Evolutionary conservation across 2,888 invertebrate species (phyloP).

Genomic region (Steinernema carpocapsae): DNA sequence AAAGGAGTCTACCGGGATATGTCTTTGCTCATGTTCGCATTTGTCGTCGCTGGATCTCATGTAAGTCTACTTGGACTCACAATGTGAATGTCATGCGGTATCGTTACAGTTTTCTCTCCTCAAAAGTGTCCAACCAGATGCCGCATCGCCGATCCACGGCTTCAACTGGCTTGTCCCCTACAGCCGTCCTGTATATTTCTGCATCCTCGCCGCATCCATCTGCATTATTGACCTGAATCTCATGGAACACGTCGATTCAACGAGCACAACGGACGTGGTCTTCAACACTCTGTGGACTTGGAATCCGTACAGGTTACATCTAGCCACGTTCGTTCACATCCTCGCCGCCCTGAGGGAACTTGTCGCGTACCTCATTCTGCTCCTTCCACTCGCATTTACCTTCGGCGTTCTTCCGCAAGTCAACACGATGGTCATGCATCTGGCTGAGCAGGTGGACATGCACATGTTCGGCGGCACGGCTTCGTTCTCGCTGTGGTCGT

Average conservation of each 20-base stretch:
- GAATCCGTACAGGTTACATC: conserved; percentile 35
- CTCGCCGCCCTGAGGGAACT: conserved; percentile 56
- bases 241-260: conserved; percentile 23
- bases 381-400: conserved; percentile 91
- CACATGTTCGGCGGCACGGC: conserved; percentile 79
- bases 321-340: conserved; percentile 36
- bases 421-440: conserved; percentile 80
- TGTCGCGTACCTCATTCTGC: conserved; percentile 77
- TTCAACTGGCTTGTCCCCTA: conserved; percentile 71
- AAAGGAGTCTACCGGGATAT: conserved; percentile 87
- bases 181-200: conserved; percentile 86
- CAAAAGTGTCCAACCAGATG: conserved; percentile 94
- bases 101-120: conserved; percentile 81
- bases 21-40: conserved; percentile 90
- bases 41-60: conserved; percentile 96
- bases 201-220: conserved; percentile 76
- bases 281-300: conserved; percentile 29
- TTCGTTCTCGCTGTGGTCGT: conserved; percentile 71
- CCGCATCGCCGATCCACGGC: conserved; percentile 91
- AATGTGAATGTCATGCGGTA: conserved; percentile 88
- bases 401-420: conserved; percentile 93
- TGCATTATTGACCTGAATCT: conserved; percentile 69
- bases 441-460: conserved; percentile 83
- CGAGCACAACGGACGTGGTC: conserved; percentile 24
- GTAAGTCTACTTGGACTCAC: conserved; percentile 85